phyloP scores from a whole-genome alignment of 2,797 vertebrate species.

The Poecile montanus region DNA sequence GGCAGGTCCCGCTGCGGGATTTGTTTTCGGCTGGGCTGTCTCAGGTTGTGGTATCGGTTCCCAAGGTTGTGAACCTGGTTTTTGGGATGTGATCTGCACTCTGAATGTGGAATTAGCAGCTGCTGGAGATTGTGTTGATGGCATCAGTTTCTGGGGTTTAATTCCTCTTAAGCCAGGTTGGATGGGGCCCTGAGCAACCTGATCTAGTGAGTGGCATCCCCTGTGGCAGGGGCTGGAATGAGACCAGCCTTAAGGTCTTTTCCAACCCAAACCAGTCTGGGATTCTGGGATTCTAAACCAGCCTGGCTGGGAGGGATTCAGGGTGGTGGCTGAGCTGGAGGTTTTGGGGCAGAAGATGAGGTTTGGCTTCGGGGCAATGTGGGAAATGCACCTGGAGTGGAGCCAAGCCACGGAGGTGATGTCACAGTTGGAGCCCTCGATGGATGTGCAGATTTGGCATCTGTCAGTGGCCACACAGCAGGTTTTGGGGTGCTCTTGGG shows the following conservation, averaged over 20 bases:
- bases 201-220: background rate
- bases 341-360: background rate
- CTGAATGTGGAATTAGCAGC: background rate
- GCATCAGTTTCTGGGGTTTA: background rate
- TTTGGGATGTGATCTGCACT: background rate
- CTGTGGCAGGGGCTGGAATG: background rate
- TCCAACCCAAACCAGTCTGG: background rate
- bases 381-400: background rate
- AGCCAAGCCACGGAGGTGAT: fast-evolving
- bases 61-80: background rate
- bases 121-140: background rate
- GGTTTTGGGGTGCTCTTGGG: background rate
- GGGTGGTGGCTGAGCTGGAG: background rate
- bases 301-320: background rate
- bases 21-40: background rate
- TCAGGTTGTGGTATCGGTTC: background rate
- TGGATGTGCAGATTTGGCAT: background rate
- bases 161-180: background rate
- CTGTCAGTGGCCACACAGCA: background rate
- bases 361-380: fast-evolving
- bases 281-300: background rate
- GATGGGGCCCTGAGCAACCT: background rate
- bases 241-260: background rate
- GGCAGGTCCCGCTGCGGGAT: background rate
- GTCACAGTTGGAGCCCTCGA: fast-evolving